phyloP scores from a whole-genome alignment of 2,888 invertebrate species.

The Parasteatoda lunata region DNA sequence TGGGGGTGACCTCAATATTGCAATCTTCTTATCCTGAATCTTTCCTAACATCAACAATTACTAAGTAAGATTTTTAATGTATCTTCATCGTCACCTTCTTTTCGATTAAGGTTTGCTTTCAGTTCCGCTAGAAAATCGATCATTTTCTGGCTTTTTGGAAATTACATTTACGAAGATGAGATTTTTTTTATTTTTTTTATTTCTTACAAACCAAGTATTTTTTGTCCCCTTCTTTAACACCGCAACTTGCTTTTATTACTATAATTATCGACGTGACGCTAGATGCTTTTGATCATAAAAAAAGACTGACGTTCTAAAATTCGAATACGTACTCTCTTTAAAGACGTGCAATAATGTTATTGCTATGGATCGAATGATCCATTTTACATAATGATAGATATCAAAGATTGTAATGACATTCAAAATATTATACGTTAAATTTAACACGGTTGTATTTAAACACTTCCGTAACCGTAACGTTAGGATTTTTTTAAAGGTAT shows the following conservation, averaged over 20 bases:
- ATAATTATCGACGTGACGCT: not conserved
- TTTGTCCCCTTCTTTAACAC: not conserved
- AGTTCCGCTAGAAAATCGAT: conserved; percentile 19
- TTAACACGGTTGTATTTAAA: too few relatives aligned
- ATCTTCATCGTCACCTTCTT: conserved; percentile 1
- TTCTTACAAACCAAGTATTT: not conserved
- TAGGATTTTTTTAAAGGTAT: too few relatives aligned
- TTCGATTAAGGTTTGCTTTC: conserved; percentile 13
- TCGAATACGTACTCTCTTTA: not conserved
- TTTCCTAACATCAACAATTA: not conserved
- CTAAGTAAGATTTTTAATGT: not conserved
- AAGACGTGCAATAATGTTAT: not conserved
- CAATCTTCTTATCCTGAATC: not conserved
- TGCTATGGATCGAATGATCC: not conserved
- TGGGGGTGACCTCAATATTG: conserved; percentile 38
- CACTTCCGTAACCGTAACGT: too few relatives aligned
- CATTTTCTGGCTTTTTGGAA: not conserved
- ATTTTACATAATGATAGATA: not conserved
- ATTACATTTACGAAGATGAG: not conserved
- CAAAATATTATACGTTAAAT: too few relatives aligned
- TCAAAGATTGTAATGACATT: not conserved
- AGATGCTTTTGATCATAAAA: not conserved
- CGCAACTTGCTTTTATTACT: not conserved
- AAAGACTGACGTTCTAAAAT: not conserved
- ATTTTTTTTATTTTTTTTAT: not conserved